A percentile compares a stretch with the other conserved stretches of the same genome.
These are phyloP conservation scores for Nyctibius bracteatus DNA, from an alignment of 2,113 vertebrate genomes.

Conservation along the genomic window DNA sequence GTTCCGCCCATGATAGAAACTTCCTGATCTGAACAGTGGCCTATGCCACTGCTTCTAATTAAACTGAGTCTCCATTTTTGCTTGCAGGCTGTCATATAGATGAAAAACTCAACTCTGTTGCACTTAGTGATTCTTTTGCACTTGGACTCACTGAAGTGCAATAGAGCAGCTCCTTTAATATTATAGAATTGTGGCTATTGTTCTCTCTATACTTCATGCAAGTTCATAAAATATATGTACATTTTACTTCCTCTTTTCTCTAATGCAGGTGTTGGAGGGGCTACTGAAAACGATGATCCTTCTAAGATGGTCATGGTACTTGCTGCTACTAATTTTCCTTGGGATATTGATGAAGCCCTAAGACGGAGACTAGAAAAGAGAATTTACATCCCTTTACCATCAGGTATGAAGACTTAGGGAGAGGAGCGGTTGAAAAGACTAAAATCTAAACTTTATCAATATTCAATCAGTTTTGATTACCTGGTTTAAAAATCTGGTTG, in stretches of 20 bases:
- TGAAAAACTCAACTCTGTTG: background rate
- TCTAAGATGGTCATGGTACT: conserved; percentile 99
- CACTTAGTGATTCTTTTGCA: background rate
- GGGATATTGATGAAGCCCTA: conserved; percentile 98
- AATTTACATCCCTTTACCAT: conserved; percentile 98
- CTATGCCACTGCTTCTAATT: background rate
- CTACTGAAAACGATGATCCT: conserved; percentile 91
- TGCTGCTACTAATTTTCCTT: conserved; percentile 97
- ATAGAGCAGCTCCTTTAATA: background rate
- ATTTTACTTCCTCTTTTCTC: background rate
- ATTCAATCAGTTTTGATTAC: background rate
- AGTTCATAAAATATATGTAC: background rate
- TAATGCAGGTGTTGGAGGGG: conserved; percentile 89
- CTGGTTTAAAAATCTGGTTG: background rate
- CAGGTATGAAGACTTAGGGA: conserved; percentile 72
- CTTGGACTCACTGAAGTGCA: background rate
- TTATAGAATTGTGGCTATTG: background rate
- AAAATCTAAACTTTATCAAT: background rate
- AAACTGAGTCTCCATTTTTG: background rate
- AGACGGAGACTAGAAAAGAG: conserved; percentile 93
- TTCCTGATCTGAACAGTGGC: background rate
- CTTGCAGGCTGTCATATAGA: background rate
- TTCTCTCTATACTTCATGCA: background rate
- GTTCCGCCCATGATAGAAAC: background rate
- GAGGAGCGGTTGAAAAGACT: background rate